Evolutionary conservation across 2,797 vertebrate species (phyloP).

Genomic region (Potorous gilbertii): DNA sequence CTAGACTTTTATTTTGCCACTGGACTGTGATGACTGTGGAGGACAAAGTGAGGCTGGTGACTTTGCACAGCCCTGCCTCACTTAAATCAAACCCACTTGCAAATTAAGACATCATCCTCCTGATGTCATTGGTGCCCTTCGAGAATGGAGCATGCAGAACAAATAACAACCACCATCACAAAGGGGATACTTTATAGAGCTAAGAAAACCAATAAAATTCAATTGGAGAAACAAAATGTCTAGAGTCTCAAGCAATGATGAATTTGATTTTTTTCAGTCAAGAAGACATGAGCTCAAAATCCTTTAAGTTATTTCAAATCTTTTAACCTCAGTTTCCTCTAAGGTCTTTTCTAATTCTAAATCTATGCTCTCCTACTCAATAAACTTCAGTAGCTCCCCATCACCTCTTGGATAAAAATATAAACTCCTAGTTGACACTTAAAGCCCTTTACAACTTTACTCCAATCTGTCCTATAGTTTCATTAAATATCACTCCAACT

Average conservation of each 20-base stretch:
- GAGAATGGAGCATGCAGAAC: background rate
- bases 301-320: background rate
- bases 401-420: background rate
- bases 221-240: background rate
- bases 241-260: background rate
- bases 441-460: background rate
- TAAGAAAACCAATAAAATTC: background rate
- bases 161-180: background rate
- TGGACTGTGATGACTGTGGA: background rate
- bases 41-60: background rate
- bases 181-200: background rate
- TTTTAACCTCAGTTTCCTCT: background rate
- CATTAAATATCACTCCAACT: background rate
- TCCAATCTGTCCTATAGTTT: background rate
- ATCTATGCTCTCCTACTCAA: background rate
- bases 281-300: background rate
- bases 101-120: background rate
- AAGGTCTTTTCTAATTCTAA: background rate
- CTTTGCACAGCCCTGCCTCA: background rate
- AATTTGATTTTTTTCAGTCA: background rate
- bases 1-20: background rate
- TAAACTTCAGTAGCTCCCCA: background rate
- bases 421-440: background rate
- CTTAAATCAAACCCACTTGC: background rate
- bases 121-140: background rate